Percentiles rank a stretch among this genome's conserved stretches.
Evolutionary conservation across 1,140 invertebrate genomes (phyloP).

Genomic region (Drosophila miranda): DNA sequence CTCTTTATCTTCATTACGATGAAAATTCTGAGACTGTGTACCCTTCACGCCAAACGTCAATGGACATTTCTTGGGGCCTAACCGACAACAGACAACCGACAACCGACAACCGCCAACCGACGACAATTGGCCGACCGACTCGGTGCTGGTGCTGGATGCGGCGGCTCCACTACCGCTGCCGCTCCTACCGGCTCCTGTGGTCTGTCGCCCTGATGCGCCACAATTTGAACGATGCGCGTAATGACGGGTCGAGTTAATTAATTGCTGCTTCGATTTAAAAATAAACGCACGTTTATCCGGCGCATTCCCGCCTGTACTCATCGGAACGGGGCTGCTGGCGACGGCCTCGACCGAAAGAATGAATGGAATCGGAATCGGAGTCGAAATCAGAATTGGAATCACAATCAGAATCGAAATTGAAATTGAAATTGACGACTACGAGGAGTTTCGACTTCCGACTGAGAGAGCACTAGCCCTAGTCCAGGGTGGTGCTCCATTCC

Average conservation of each 20-base stretch:
- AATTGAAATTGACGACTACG: conserved; percentile 58
- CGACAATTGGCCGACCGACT: not conserved
- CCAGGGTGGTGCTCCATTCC: conserved; percentile 17
- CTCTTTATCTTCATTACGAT: conserved; percentile 57
- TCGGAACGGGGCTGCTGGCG: conserved; percentile 7
- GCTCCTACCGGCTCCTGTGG: conserved; percentile 61
- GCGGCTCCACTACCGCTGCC: not conserved
- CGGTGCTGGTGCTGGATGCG: not conserved
- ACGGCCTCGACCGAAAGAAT: conserved; percentile 43
- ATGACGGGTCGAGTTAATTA: conserved; percentile 79
- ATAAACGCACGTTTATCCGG: conserved; percentile 72
- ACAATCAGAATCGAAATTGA: conserved; percentile 24
- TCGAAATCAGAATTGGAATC: conserved; percentile 32
- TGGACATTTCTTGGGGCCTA: conserved; percentile 29
- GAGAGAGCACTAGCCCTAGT: too few species aligned
- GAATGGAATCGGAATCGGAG: conserved; percentile 60
- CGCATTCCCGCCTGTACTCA: conserved; percentile 69
- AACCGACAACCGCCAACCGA: too few species aligned
- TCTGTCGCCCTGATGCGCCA: conserved; percentile 73
- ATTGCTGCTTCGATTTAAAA: conserved; percentile 80
- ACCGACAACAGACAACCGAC: too few species aligned
- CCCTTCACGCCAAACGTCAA: conserved; percentile 66
- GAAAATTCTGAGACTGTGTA: conserved; percentile 62
- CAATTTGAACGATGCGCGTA: conserved; percentile 78
- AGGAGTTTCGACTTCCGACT: conserved; percentile 53